These are phyloP conservation scores for Drosophila aff. DNA, from an alignment of 1,140 invertebrate species.

Conservation along the genomic window DNA sequence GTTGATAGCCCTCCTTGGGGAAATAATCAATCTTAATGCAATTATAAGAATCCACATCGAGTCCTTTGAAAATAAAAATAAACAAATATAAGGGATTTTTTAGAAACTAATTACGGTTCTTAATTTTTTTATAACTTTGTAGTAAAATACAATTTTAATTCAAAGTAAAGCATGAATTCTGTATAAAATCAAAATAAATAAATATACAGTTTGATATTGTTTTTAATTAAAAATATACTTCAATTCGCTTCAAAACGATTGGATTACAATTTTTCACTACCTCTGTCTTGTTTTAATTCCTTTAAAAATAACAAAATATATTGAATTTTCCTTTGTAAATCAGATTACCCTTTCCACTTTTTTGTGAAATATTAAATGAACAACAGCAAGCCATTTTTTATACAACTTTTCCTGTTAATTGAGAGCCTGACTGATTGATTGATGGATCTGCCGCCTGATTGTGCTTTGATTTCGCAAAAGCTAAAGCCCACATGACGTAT, in stretches of 20 bases:
- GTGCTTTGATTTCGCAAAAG: slow-evolving; percentile 20
- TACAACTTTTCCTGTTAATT: slow-evolving; percentile 1
- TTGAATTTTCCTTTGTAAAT: background rate
- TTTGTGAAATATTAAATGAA: background rate
- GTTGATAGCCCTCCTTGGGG: slow-evolving; percentile 92
- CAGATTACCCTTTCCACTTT: background rate
- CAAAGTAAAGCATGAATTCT: background rate
- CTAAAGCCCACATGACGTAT: background rate
- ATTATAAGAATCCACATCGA: slow-evolving; percentile 85
- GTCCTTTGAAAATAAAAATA: slow-evolving; percentile 25
- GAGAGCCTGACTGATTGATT: slow-evolving; percentile 24
- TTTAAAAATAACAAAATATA: too few species aligned
- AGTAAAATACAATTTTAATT: background rate
- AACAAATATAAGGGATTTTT: background rate
- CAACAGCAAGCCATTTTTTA: background rate
- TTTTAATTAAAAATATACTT: too few species aligned
- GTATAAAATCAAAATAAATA: background rate
- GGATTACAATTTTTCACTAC: too few species aligned
- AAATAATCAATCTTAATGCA: slow-evolving; percentile 95
- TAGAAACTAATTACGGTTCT: too few species aligned
- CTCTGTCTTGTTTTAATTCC: too few species aligned
- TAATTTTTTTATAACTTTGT: background rate
- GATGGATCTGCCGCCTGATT: slow-evolving; percentile 10
- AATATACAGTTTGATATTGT: background rate
- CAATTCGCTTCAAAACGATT: too few species aligned